Evolutionary conservation across 2,113 vertebrate genomes (phyloP), one percentile per base, ranked within the genome.

Genomic region (Microcebus tavaratra): DNA sequence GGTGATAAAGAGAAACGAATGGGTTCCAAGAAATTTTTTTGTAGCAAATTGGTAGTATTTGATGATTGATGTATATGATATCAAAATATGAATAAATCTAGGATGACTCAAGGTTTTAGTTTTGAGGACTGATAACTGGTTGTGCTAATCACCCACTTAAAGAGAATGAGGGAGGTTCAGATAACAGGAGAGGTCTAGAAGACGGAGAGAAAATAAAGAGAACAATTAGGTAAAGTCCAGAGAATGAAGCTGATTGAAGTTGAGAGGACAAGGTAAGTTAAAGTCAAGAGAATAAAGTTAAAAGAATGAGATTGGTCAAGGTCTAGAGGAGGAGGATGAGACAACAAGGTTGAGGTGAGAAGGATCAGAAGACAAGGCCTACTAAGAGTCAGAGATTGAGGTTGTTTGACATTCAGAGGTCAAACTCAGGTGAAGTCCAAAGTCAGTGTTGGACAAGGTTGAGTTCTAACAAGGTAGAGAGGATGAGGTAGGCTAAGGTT

Each of bases 341-440:
- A 78, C 29, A 39, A 10, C 20, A 67, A 78, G 48, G 57, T 76
- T 59, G 88, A 95, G 80, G 18, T 88, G 36, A 57, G 67, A 63
- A 84, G 39, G 59, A 89, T 83, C 36, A 83, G 29, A 86, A 72
- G 39, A 65, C 39, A 87, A 65, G 81, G 59, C 13, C 53, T 42
- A 13, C 39, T 42, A 81, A 83, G 29, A 63, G 5, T 68, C 39
- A 91, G 68, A 88, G 29, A 55, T 53, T 3, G 14, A 67, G 57
- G n/a, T 73, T 80, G 34, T 6, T 88, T 88, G 76, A 63, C 61
- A 18, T 31, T 96, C 53, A 90, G 42, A 91, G 88, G n/a, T 91
- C 34, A 83, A 73, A 88, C 39, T 82, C 36, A 83, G 29, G 5
- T 91, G n/a, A 93, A 80, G 67, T 82, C 11, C 59, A 39, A 55